Evolutionary conservation across 2,888 invertebrate genomes (phyloP).

Genomic region (Lepidochrysops patricia): DNA sequence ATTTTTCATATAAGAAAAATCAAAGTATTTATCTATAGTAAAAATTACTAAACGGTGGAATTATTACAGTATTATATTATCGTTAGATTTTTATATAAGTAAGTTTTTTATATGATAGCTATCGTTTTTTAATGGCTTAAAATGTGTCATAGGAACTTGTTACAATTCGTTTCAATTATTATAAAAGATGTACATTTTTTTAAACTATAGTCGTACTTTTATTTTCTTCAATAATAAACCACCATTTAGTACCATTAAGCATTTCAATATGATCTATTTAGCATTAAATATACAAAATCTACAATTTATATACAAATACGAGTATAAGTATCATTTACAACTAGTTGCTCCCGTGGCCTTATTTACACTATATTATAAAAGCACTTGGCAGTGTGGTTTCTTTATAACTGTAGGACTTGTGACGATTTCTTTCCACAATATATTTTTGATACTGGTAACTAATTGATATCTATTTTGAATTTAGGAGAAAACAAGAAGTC

Average conservation of each 20-base stretch:
- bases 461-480: no score
- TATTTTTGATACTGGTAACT: no score
- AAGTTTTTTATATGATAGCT: neutral
- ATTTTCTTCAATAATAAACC: neutral
- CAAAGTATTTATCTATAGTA: neutral
- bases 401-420: conserved; percentile 17
- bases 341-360: conserved; percentile 50
- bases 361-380: conserved; percentile 33
- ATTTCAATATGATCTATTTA: neutral
- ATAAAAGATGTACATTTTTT: no score
- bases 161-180: neutral
- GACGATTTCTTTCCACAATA: neutral
- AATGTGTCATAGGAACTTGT: neutral
- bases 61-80: neutral
- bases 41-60: neutral
- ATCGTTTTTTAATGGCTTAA: neutral
- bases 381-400: conserved; percentile 42
- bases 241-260: neutral
- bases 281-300: conserved; percentile 20
- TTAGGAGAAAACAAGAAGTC: neutral
- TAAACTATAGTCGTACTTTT: neutral
- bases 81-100: neutral
- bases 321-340: conserved; percentile 13
- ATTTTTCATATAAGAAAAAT: conserved; percentile 15
- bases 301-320: conserved; percentile 13